Percentiles rank a stretch among this genome's conserved stretches.
phyloP scores from a whole-genome alignment of 2,113 vertebrate species.

The Mesitornis unicolor region DNA sequence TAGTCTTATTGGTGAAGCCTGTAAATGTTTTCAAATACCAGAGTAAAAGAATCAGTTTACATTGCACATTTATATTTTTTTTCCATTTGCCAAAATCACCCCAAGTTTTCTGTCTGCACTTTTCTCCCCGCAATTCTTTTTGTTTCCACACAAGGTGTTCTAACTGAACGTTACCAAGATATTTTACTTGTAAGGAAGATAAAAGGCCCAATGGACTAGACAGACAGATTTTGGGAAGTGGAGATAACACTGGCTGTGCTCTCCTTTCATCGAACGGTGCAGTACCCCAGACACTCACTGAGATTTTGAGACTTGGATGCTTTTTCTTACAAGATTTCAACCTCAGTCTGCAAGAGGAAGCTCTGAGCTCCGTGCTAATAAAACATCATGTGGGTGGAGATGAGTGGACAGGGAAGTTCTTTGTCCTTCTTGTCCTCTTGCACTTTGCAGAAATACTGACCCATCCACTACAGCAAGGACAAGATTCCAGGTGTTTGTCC shows the following conservation, averaged over 20 bases:
- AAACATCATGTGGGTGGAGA: background rate
- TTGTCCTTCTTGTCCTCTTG: background rate
- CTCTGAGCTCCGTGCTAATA: background rate
- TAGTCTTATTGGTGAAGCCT: background rate
- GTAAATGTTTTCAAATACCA: background rate
- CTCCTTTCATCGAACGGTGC: background rate
- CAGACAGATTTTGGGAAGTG: background rate
- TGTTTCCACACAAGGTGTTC: background rate
- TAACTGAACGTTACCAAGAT: background rate
- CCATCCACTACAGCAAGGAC: background rate
- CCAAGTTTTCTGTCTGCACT: background rate
- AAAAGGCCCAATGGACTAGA: background rate
- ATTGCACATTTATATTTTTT: background rate
- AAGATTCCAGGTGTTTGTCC: background rate
- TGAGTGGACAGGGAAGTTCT: background rate
- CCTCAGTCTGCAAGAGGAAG: background rate
- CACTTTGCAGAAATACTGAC: background rate
- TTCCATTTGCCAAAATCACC: background rate
- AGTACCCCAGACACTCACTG: background rate
- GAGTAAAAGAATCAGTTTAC: background rate
- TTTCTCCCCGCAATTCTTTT: background rate
- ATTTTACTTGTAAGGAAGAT: background rate
- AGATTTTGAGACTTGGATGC: background rate
- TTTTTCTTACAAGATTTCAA: background rate
- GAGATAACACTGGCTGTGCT: background rate